Conservation (phyloP, 2,113 vertebrate species). For the Pelvicachromis taeniatus region DNA sequence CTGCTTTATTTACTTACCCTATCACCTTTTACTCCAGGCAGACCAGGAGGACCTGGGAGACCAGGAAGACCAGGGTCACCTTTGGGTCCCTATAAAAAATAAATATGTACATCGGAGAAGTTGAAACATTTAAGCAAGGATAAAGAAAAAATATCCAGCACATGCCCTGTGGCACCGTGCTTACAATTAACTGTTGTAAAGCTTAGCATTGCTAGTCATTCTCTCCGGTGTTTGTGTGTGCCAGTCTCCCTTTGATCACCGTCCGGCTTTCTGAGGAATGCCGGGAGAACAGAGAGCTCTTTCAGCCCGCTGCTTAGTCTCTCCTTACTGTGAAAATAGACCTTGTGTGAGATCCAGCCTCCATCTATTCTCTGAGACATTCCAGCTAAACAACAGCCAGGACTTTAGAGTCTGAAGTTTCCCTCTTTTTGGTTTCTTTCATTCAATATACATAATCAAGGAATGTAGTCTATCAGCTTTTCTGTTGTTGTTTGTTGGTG, state of each 20-base stretch:
- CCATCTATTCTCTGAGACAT: slow-evolving; percentile 57
- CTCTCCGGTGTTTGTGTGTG: slow-evolving; percentile 21
- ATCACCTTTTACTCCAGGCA: slow-evolving; percentile 87
- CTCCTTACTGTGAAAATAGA: slow-evolving; percentile 79
- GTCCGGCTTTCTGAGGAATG: slow-evolving; percentile 62
- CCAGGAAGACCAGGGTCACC: slow-evolving; percentile 89
- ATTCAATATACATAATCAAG: background rate
- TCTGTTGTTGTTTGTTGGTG: background rate
- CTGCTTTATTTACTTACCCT: slow-evolving; percentile 77
- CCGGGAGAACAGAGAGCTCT: slow-evolving; percentile 78
- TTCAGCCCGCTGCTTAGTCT: slow-evolving; percentile 72
- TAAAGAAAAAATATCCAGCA: background rate
- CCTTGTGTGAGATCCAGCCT: slow-evolving; percentile 72
- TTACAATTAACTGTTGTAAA: background rate
- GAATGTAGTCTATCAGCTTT: background rate
- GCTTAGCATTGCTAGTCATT: background rate
- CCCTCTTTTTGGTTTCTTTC: background rate
- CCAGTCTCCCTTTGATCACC: slow-evolving; percentile 39
- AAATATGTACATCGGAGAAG: background rate
- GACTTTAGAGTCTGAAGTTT: background rate
- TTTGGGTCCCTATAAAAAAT: slow-evolving; percentile 78
- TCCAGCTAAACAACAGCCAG: slow-evolving; percentile 36
- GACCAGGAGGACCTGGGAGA: slow-evolving; percentile 85
- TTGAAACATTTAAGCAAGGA: background rate
- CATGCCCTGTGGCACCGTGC: background rate